Base-by-base conservation (phyloP, 2,113 vertebrate species). In the Holacanthus passer region DNA sequence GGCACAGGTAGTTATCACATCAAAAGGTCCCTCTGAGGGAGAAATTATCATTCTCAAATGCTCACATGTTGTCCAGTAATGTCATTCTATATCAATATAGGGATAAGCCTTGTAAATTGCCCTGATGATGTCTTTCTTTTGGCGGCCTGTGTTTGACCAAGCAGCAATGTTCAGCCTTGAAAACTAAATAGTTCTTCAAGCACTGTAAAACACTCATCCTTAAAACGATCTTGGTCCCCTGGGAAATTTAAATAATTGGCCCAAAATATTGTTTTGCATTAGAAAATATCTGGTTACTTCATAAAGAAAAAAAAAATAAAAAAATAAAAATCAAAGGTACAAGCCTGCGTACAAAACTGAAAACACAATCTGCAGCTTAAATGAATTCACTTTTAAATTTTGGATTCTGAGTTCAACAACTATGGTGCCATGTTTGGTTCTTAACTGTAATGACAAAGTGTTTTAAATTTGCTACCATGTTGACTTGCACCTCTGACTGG, bases 1-100 rank as follows among this genome's bases (percentile, higher is more conserved):
- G 62, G 68, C 27, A 41, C 39, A 60, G 77, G 77, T 79, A 82
- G 77, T 86, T 83, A 89, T 84, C 84, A 84, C 62, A 81, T 89
- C 77, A 58, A 67, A 74, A 78, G 1, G 48, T 82, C 64, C 41
- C 45, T 50, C 32, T 45, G 47, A 81, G 89, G 48, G 41, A 63
- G 29, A 75, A 77, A 83, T 87, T 43, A 77, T 27, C 58, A 47
- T 5, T 45, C 59, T 52, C 48, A 66, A 19, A 55, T 27, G n/a
- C 50, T 27, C 24, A 62, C 59, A 60, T 19, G 37, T 62, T 2
- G 48, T 66, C 39, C 12, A 2, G 35, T 73, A 78, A 88, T 75
- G 73, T 65, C 20, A 45, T 64, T 64, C 66, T 32, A 69, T 72
- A 84, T 83, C 60, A 62, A 53, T 39, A 48, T 32, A 14, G 22